Evolutionary conservation across 2,113 vertebrate genomes (phyloP).

Genomic region (Tyto alba): DNA sequence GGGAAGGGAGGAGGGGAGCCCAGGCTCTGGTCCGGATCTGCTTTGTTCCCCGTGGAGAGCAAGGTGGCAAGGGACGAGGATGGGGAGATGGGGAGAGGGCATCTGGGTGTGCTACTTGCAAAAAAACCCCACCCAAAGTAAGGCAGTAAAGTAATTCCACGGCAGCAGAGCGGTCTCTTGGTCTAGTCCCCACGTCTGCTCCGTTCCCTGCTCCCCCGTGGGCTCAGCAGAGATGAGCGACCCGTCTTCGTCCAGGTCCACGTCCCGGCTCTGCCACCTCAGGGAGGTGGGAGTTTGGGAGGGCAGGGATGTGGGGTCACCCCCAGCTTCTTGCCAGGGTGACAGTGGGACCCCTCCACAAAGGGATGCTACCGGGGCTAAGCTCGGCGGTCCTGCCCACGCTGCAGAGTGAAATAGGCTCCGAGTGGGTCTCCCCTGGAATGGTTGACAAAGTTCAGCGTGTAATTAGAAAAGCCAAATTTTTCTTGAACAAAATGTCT

Average conservation of each 20-base stretch:
- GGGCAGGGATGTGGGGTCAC: neutral
- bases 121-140: neutral
- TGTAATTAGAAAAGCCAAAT: neutral
- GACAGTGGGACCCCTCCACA: neutral
- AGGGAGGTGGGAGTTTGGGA: neutral
- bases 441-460: neutral
- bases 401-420: neutral
- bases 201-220: rapidly evolving
- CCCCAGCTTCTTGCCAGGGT: neutral
- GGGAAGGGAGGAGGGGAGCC: slow-evolving; percentile 6
- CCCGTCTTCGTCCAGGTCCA: neutral
- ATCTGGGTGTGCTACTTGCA: neutral
- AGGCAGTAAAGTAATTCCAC: neutral
- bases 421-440: neutral
- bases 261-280: neutral
- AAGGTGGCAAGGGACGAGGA: neutral
- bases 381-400: rapidly evolving
- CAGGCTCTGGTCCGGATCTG: neutral
- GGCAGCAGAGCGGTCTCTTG: rapidly evolving
- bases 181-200: neutral
- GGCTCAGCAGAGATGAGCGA: neutral
- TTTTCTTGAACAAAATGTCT: neutral
- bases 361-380: neutral
- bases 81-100: neutral
- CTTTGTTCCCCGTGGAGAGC: neutral